These are phyloP conservation scores for Choloepus didactylus DNA, from an alignment of 2,797 vertebrate genomes.

Conservation along the genomic window DNA sequence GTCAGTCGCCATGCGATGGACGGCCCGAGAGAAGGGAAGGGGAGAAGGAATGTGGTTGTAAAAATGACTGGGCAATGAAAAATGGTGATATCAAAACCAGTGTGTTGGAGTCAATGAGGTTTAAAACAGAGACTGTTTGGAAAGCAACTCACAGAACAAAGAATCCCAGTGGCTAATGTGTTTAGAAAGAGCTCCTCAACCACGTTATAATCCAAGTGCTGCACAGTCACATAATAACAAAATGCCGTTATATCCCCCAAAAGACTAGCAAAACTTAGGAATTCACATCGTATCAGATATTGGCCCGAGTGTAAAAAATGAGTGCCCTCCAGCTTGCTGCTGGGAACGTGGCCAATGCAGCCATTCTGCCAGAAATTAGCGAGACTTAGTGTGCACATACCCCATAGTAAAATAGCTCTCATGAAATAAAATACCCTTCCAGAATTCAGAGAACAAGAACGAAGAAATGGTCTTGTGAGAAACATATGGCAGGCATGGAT, in stretches of 20 bases:
- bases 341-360: not conserved
- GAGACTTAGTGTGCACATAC: not conserved
- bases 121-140: not conserved
- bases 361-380: not conserved
- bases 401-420: not conserved
- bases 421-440: conserved; percentile 18
- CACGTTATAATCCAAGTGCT: not conserved
- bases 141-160: not conserved
- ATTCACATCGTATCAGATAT: not conserved
- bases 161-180: not conserved
- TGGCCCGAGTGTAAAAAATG: not conserved
- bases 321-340: not conserved
- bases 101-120: not conserved
- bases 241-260: not conserved
- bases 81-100: not conserved
- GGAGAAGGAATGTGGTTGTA: not conserved
- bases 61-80: conserved; percentile 12
- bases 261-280: not conserved
- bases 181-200: too few species aligned
- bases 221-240: not conserved
- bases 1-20: not conserved
- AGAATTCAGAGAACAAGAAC: not conserved
- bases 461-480: conserved; percentile 41
- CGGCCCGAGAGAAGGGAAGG: not conserved
- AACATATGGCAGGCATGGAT: not conserved